Evolutionary conservation across 2,113 vertebrate species (phyloP).

Genomic region (Salvelinus alpinus): DNA sequence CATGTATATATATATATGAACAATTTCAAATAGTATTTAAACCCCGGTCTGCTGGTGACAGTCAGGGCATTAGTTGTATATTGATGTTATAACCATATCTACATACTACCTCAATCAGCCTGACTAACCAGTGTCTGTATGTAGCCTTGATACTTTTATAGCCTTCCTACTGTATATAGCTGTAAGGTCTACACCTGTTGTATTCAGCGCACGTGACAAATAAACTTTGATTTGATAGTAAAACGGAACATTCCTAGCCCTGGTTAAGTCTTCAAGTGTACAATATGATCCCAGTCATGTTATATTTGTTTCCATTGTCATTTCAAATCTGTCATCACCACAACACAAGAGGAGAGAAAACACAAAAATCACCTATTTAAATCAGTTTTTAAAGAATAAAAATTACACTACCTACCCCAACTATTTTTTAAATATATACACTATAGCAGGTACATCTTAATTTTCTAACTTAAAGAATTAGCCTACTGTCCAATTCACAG

Average conservation of each 20-base stretch:
- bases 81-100: conserved; percentile 16
- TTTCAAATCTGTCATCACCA: conserved; percentile 38
- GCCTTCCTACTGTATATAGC: no score
- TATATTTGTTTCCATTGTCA: conserved; percentile 51
- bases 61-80: conserved; percentile 39
- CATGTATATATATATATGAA: no score
- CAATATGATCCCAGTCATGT: conserved; percentile 51
- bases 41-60: no score
- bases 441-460: conserved; percentile 48
- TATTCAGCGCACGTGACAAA: no score
- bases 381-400: conserved; percentile 54
- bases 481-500: conserved; percentile 39
- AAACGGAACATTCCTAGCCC: conserved; percentile 37
- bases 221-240: not conserved
- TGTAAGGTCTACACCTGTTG: no score
- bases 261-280: conserved; percentile 48
- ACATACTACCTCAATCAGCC: no score
- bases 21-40: no score
- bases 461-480: conserved; percentile 36
- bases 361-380: conserved; percentile 49
- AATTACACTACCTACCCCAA: conserved; percentile 68
- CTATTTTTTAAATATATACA: conserved; percentile 64
- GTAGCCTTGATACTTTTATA: no score
- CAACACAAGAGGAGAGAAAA: conserved; percentile 47
- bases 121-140: no score